These are phyloP conservation scores for Pollenia amentaria DNA, from an alignment of 2,888 invertebrate species.

Conservation along the genomic window DNA sequence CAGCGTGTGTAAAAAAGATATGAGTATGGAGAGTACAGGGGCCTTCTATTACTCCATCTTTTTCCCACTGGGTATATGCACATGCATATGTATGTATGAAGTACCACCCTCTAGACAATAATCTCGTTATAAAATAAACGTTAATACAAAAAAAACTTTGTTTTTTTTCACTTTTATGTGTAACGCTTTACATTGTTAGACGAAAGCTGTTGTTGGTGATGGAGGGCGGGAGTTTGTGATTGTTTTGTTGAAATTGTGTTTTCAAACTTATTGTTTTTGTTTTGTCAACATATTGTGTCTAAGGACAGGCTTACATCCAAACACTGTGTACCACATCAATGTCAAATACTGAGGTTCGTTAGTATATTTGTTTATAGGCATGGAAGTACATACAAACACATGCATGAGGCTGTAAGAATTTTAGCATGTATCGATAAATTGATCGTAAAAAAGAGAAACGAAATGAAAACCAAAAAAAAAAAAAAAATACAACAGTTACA, in stretches of 20 bases:
- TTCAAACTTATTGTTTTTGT: constrained; percentile 47
- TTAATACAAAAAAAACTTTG: constrained; percentile 9
- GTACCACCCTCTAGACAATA: constrained; percentile 40
- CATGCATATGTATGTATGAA: background rate
- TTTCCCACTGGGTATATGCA: no score
- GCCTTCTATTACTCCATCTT: no score
- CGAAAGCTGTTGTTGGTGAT: background rate
- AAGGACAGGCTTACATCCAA: constrained; percentile 50
- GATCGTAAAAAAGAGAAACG: constrained; percentile 4
- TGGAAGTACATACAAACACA: background rate
- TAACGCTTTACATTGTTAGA: constrained; percentile 22
- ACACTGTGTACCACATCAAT: constrained; percentile 61
- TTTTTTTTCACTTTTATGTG: constrained; percentile 10
- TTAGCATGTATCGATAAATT: constrained; percentile 7
- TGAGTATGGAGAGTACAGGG: no score
- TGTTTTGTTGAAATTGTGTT: constrained; percentile 25
- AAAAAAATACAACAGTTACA: constrained; percentile 8
- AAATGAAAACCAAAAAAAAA: background rate
- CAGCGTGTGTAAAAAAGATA: no score
- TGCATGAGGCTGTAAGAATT: background rate
- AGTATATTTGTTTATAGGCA: constrained; percentile 51
- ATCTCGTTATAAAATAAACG: constrained; percentile 46
- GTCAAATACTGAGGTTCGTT: constrained; percentile 67
- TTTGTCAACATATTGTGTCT: constrained; percentile 64
- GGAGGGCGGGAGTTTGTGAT: background rate